Evolutionary conservation across 1,140 invertebrate genomes (phyloP).

Genomic region (Trypoxylus dichotomus): DNA sequence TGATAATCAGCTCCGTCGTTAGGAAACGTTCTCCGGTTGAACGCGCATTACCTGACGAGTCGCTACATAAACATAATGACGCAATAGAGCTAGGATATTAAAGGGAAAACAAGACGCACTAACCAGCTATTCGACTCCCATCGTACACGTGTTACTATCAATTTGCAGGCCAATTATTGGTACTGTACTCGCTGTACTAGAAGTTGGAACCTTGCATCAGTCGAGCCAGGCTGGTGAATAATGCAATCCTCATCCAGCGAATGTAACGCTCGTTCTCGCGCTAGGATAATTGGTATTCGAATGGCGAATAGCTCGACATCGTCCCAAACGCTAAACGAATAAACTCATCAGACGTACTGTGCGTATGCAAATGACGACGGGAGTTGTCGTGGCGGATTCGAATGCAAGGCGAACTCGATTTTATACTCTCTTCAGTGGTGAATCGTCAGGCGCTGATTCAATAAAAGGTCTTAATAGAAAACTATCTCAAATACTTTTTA

Average conservation of each 20-base stretch:
- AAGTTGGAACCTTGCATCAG: neutral
- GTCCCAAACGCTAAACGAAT: constrained; percentile 1
- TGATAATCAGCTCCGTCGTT: too few species aligned
- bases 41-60: too few species aligned
- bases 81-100: too few species aligned
- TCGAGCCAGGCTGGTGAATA: neutral
- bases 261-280: neutral
- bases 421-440: neutral
- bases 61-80: too few species aligned
- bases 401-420: neutral
- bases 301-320: neutral
- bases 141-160: neutral
- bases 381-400: too few species aligned
- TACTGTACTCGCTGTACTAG: too few species aligned
- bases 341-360: constrained; percentile 12
- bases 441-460: too few species aligned
- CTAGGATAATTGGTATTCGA: neutral
- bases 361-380: neutral
- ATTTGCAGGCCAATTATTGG: constrained; percentile 4
- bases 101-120: too few species aligned
- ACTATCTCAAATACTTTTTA: too few species aligned
- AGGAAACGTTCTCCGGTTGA: too few species aligned
- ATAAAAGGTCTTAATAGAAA: too few species aligned
- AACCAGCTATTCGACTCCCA: neutral
- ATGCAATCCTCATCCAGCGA: neutral